These are phyloP conservation scores for Camponotus pennsylvanicus DNA, from an alignment of 1,140 invertebrate genomes.

Conservation along the genomic window DNA sequence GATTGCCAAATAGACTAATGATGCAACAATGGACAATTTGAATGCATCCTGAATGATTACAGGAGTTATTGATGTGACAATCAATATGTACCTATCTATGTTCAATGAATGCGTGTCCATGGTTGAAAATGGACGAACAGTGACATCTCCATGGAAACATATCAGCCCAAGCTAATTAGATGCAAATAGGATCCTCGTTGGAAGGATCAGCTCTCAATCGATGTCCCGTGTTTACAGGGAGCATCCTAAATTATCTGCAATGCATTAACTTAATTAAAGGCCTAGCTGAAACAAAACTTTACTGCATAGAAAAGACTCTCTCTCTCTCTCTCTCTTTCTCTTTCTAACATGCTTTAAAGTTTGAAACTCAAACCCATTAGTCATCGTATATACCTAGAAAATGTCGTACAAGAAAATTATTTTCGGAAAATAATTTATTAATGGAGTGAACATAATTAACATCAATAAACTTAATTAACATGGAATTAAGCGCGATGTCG, in stretches of 20 bases:
- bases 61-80: constrained; percentile 50
- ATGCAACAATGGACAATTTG: constrained; percentile 40
- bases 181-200: constrained; percentile 22
- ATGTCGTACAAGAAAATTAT: neutral
- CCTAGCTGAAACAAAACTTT: neutral
- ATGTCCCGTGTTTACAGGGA: constrained; percentile 17
- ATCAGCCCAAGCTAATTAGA: constrained; percentile 38
- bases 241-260: neutral
- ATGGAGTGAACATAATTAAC: constrained; percentile 4
- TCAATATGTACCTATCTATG: constrained; percentile 38
- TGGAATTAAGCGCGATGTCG: neutral
- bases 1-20: constrained; percentile 31
- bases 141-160: constrained; percentile 49
- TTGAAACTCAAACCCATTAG: neutral
- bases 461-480: neutral
- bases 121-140: constrained; percentile 40
- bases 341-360: neutral
- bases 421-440: neutral
- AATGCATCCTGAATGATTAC: constrained; percentile 46
- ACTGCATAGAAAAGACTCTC: too few relatives aligned
- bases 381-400: neutral
- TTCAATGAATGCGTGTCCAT: constrained; percentile 31
- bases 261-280: neutral
- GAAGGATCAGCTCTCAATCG: constrained; percentile 22
- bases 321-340: too few relatives aligned